Percentiles rank a stretch among this genome's conserved stretches.
Evolutionary conservation across 2,113 vertebrate species (phyloP).

Genomic region (Arenaria interpres): DNA sequence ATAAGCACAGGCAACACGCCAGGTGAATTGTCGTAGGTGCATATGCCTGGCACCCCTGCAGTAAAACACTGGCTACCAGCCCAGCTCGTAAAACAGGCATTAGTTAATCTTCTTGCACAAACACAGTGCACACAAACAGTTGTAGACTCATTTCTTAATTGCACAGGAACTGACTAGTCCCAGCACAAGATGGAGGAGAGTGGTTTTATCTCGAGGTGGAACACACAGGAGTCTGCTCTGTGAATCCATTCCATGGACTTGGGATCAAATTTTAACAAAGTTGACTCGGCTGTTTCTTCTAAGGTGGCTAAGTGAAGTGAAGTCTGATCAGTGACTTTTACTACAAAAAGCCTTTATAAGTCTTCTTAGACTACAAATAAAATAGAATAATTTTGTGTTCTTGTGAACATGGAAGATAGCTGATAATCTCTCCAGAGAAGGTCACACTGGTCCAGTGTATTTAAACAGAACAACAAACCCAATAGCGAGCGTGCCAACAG

Average conservation of each 20-base stretch:
- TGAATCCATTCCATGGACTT: not conserved
- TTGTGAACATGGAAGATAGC: not conserved
- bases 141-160: not conserved
- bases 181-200: not conserved
- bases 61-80: not conserved
- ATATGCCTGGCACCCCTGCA: not conserved
- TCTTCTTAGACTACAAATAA: not conserved
- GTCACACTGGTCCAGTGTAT: not conserved
- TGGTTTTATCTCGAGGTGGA: not conserved
- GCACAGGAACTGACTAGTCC: not conserved
- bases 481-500: not conserved
- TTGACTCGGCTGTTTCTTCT: not conserved
- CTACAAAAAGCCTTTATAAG: not conserved
- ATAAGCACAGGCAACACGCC: not conserved
- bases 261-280: not conserved
- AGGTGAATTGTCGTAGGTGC: not conserved
- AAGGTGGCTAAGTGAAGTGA: not conserved
- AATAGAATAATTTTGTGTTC: not conserved
- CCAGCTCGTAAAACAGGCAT: not conserved
- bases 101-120: not conserved
- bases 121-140: not conserved
- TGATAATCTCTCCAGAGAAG: not conserved
- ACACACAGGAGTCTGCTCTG: not conserved
- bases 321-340: not conserved
- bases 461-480: not conserved